Conservation (phyloP, 2,113 vertebrate species). For the Rhynchomys soricoides region DNA sequence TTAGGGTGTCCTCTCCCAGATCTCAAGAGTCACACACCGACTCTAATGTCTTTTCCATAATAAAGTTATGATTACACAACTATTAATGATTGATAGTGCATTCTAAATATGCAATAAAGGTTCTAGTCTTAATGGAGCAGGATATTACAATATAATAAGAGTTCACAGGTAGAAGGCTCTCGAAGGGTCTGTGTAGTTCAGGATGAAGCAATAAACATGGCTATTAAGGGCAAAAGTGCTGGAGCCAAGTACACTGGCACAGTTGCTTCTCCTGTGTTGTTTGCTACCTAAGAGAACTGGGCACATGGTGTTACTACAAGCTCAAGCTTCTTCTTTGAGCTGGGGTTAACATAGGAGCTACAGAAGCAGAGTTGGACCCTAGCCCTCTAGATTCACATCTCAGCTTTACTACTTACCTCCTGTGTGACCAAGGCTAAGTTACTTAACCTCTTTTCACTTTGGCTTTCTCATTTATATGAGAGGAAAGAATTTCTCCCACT, state of each 20-base stretch:
- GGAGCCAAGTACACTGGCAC: neutral
- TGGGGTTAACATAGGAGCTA: neutral
- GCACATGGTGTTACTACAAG: neutral
- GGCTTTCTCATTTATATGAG: constrained; percentile 13
- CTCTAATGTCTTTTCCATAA: neutral
- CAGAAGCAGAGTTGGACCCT: neutral
- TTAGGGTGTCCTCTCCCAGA: neutral
- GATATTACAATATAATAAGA: constrained; percentile 1
- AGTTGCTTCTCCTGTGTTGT: neutral
- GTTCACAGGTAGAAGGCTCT: neutral
- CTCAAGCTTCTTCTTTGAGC: neutral
- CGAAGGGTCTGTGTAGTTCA: neutral
- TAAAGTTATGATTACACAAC: constrained; percentile 33
- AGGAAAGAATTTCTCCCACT: neutral
- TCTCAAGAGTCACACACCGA: neutral
- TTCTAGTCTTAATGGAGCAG: constrained; percentile 8
- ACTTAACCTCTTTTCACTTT: neutral
- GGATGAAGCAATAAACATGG: neutral
- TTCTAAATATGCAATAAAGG: constrained; percentile 44
- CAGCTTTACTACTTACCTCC: neutral
- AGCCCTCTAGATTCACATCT: neutral
- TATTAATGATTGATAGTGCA: constrained; percentile 57
- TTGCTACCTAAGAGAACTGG: neutral
- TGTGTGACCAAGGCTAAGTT: neutral
- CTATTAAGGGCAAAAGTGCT: neutral